A percentile compares a stretch with the other conserved stretches of the same genome.
These are phyloP conservation scores for Drosophila bifasciata DNA, from an alignment of 1,140 invertebrate species.

Conservation along the genomic window DNA sequence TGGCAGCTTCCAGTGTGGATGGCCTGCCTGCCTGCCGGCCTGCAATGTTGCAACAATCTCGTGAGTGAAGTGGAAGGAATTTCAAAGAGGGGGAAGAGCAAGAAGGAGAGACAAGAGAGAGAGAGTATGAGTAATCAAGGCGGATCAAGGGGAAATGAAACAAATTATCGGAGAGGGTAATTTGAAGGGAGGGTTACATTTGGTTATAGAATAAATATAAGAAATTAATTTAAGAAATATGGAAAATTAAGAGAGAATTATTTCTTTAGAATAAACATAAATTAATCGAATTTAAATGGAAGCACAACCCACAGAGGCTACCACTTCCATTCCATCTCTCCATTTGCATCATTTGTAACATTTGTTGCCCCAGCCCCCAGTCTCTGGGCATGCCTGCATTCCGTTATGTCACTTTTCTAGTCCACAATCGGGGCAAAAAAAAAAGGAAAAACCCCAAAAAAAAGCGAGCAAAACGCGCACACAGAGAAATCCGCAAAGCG, in stretches of 20 bases:
- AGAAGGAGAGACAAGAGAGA: not conserved
- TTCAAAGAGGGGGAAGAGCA: constrained; percentile 8
- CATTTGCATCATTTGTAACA: too few species aligned
- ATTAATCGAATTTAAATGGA: too few species aligned
- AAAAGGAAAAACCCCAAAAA: constrained; percentile 1
- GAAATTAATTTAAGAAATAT: too few species aligned
- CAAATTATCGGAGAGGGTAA: too few species aligned
- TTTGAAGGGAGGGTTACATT: too few species aligned
- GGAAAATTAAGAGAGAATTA: too few species aligned
- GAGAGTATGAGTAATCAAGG: constrained; percentile 60
- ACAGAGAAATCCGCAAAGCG: constrained; percentile 23
- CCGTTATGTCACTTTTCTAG: constrained; percentile 63
- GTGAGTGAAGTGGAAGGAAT: constrained; percentile 20
- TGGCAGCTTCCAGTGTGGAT: constrained; percentile 54
- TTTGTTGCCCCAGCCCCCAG: not conserved
- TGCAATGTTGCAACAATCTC: constrained; percentile 27
- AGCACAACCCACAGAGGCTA: too few species aligned
- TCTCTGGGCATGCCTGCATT: constrained; percentile 21
- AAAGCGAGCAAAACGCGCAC: not conserved
- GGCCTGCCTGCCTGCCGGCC: constrained; percentile 27
- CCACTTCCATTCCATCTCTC: too few species aligned
- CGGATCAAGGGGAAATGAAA: too few species aligned
- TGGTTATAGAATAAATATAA: too few species aligned
- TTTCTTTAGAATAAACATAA: too few species aligned
- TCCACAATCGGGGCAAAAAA: constrained; percentile 31